These are phyloP conservation scores for Erythrolamprus reginae DNA, from an alignment of 2,113 vertebrate species.

Conservation along the genomic window DNA sequence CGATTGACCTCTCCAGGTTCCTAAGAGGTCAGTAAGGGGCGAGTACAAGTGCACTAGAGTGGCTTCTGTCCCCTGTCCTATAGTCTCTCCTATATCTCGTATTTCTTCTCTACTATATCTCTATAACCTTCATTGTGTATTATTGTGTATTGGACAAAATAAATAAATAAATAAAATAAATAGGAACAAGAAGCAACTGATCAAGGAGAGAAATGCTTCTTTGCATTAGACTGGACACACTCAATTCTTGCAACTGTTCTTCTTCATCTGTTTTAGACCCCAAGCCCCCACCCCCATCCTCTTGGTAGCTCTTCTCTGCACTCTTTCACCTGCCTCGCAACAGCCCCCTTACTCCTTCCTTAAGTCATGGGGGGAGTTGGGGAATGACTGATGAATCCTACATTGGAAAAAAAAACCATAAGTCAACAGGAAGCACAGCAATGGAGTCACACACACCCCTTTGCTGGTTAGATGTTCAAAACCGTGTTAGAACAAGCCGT, in stretches of 20 bases:
- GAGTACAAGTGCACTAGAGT: no score
- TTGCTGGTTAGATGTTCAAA: conserved; percentile 17
- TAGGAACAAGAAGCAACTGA: neutral
- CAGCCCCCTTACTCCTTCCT: neutral
- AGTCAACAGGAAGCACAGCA: no score
- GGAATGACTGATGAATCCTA: neutral
- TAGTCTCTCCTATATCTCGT: no score
- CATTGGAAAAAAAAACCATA: neutral
- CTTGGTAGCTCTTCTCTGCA: neutral
- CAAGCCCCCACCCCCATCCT: no score
- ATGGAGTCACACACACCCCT: neutral
- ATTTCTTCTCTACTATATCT: no score
- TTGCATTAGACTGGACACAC: neutral
- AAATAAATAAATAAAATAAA: no score
- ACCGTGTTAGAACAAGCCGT: conserved; percentile 28
- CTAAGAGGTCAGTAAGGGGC: no score
- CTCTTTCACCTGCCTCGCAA: neutral
- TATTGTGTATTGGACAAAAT: no score
- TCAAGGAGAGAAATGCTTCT: neutral
- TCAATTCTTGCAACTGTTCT: neutral
- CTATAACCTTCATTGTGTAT: no score
- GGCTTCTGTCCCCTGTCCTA: no score
- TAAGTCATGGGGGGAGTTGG: neutral
- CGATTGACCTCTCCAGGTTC: no score
- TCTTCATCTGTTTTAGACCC: neutral